Evolutionary conservation across 2,888 invertebrate species (phyloP).

Genomic region (Apodemia hepburni): DNA sequence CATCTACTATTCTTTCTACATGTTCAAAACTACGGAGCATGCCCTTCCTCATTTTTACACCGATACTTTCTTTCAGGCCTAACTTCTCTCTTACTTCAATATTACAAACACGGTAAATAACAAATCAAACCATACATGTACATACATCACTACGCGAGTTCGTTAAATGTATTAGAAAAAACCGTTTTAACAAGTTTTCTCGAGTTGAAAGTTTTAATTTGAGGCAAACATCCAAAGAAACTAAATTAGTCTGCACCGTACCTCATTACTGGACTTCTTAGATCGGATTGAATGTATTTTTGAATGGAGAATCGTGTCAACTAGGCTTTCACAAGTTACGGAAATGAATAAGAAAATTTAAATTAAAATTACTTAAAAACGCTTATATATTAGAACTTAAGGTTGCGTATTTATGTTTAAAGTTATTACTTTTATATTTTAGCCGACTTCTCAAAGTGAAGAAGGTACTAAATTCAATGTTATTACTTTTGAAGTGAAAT

Average conservation of each 20-base stretch:
- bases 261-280: constrained; percentile 59
- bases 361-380: not conserved
- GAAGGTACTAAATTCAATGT: no score
- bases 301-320: constrained; percentile 35
- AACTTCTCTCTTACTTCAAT: no score
- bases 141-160: not conserved
- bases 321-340: constrained; percentile 27
- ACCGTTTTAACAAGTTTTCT: constrained; percentile 37
- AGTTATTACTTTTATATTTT: not conserved
- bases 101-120: no score
- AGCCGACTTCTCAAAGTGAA: no score
- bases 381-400: constrained; percentile 1
- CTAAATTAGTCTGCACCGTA: constrained; percentile 58
- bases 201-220: constrained; percentile 63
- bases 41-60: no score
- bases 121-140: not conserved
- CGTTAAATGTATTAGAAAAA: not conserved
- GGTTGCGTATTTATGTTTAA: not conserved
- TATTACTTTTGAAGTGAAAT: no score
- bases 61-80: no score
- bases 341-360: constrained; percentile 10
- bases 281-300: constrained; percentile 48
- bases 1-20: no score
- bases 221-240: constrained; percentile 59
- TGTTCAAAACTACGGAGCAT: no score